These are phyloP conservation scores for Chrysolina oricalcia DNA, from an alignment of 2,888 invertebrate genomes.

Conservation along the genomic window DNA sequence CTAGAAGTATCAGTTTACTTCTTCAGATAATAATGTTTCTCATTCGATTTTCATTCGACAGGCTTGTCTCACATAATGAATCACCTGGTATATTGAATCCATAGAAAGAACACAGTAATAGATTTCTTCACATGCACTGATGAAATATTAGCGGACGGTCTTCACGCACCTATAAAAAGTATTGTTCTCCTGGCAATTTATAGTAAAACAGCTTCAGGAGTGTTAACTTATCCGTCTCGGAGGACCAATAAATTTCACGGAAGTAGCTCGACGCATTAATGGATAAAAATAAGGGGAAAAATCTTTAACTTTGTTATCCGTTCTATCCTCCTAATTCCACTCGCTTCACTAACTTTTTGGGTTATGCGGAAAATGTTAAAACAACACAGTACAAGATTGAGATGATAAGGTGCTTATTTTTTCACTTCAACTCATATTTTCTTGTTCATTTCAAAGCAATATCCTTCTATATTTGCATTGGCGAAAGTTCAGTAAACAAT, in stretches of 20 bases:
- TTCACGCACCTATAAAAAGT: conserved; percentile 32
- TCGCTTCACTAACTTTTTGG: conserved; percentile 25
- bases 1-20: no score
- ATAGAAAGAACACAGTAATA: conserved; percentile 1
- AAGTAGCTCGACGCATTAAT: conserved; percentile 38
- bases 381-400: conserved; percentile 17
- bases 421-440: background rate
- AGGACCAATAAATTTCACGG: conserved; percentile 41
- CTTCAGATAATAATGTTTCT: no score
- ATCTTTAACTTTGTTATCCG: conserved; percentile 37
- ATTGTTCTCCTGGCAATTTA: conserved; percentile 35
- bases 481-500: background rate
- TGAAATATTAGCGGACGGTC: conserved; percentile 1
- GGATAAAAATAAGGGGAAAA: conserved; percentile 38
- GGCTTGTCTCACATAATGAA: background rate
- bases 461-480: background rate
- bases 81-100: background rate
- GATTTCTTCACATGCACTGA: conserved; percentile 15
- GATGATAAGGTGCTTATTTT: conserved; percentile 5
- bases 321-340: conserved; percentile 29
- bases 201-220: conserved; percentile 38
- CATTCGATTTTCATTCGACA: no score
- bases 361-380: conserved; percentile 26
- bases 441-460: background rate
- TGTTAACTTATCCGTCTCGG: conserved; percentile 40